Percentiles rank a stretch among this genome's conserved stretches.
These are phyloP conservation scores for Drosophila eugracilis DNA, from an alignment of 1,140 invertebrate genomes.

Conservation along the genomic window DNA sequence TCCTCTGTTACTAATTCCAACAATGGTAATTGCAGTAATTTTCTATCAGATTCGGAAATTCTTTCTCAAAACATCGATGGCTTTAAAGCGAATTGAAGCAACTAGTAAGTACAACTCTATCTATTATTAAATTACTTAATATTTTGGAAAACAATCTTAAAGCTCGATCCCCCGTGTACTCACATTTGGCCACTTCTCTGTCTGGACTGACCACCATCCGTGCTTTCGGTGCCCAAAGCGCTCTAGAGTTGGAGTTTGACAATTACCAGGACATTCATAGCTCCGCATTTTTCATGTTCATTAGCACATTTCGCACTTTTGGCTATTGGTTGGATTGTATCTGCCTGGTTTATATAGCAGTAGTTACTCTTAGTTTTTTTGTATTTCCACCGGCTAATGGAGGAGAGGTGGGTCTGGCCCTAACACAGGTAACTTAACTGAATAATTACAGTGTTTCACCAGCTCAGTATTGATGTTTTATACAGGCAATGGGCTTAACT, in stretches of 20 bases:
- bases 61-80: slow-evolving; percentile 93
- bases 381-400: slow-evolving; percentile 87
- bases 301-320: slow-evolving; percentile 88
- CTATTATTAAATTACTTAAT: not conserved
- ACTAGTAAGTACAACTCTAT: slow-evolving; percentile 92
- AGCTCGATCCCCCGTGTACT: slow-evolving; percentile 93
- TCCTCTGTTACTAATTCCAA: slow-evolving; percentile 91
- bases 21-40: slow-evolving; percentile 88
- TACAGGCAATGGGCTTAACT: slow-evolving; percentile 90
- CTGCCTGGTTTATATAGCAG: slow-evolving; percentile 89
- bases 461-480: too few species aligned
- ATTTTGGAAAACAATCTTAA: not conserved
- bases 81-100: slow-evolving; percentile 95
- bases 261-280: slow-evolving; percentile 90
- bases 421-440: slow-evolving; percentile 87
- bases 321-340: slow-evolving; percentile 92
- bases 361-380: slow-evolving; percentile 90
- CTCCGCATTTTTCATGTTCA: slow-evolving; percentile 88
- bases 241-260: slow-evolving; percentile 92
- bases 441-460: too few species aligned
- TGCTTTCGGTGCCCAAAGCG: slow-evolving; percentile 91
- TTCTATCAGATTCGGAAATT: slow-evolving; percentile 92
- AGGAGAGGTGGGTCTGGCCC: slow-evolving; percentile 91
- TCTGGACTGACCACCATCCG: slow-evolving; percentile 95
- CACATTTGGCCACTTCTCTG: slow-evolving; percentile 94